Base-by-base conservation (phyloP, 2,113 vertebrate genomes). In the Tragelaphus strepsiceros region DNA sequence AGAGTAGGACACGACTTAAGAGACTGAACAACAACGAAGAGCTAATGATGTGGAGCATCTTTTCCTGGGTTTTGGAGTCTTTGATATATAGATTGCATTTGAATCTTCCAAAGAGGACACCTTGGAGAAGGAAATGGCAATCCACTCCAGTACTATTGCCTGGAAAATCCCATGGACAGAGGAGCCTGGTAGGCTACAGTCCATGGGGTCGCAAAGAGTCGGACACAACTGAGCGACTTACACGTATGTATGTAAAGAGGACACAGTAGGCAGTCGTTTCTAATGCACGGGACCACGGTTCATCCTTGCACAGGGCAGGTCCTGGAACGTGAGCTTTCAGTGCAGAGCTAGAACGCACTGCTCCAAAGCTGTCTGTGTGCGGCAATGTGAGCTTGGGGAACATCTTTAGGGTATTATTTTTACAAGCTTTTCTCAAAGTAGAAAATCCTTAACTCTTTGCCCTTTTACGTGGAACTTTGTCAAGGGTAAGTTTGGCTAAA, bases 201-300 rank as follows among this genome's bases (percentile, higher is more conserved):
- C n/a, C n/a, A n/a, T n/a, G n/a, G n/a, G n/a, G n/a, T n/a, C n/a
- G n/a, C n/a, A n/a, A n/a, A n/a, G n/a, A n/a, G n/a, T n/a, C n/a
- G n/a, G 35, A 39, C 35, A 39, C 35, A 3, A 39, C 35, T 39
- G 35, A 39, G 35, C 35, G 35, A 39, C 35, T 39, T 39, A 39
- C 35, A 39, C 35, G 35, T 39, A 39, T 39, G 35, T 39, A 39
- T 39, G 35, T 39, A 32, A 61, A 86, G 35, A 21, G 54, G 39
- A 61, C 13, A 8, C 7, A 35, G 32, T 21, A 8, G 26, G 16
- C 82, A 53, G 2, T 12, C 39, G 32, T 28, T 32, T 84, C 21
- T 35, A n/a, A 24, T 0, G 62, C 35, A 6, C 1, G 15, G 22
- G 62, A 43, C 43, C 35, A 43, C 2, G 0, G 13, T 2, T 53